Evolutionary conservation across 2,113 vertebrate genomes (phyloP).

Genomic region (Xyliphius kryptos): DNA sequence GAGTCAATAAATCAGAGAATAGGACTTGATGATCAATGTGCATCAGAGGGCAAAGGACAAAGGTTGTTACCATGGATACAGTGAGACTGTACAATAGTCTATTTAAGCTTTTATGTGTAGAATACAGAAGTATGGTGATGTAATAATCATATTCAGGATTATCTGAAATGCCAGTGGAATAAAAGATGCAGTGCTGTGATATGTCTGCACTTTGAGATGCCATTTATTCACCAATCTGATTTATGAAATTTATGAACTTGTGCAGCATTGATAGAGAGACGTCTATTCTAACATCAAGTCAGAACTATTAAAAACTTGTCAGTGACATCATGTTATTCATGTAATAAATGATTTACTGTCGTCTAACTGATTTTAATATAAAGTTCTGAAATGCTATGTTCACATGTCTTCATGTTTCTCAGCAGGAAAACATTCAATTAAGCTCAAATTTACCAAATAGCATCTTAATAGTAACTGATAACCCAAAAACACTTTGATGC

Average conservation of each 20-base stretch:
- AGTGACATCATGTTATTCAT: too few relatives aligned
- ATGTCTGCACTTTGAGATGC: background rate
- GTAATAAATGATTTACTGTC: too few relatives aligned
- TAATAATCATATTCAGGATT: background rate
- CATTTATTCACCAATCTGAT: background rate
- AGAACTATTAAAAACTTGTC: too few relatives aligned
- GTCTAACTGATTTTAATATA: too few relatives aligned
- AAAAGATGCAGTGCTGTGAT: background rate
- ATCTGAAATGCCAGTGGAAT: background rate
- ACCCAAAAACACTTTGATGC: too few relatives aligned
- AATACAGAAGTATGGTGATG: background rate
- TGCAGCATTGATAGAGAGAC: background rate
- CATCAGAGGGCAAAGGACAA: background rate
- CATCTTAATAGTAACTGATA: too few relatives aligned
- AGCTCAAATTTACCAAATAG: too few relatives aligned
- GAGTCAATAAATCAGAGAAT: background rate
- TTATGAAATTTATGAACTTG: conserved; percentile 6
- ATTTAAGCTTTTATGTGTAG: background rate
- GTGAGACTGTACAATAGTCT: background rate
- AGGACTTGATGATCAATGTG: background rate
- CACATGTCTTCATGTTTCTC: too few relatives aligned
- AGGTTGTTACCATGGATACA: background rate
- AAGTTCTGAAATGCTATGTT: too few relatives aligned
- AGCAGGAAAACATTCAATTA: too few relatives aligned
- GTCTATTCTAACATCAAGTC: background rate